Evolutionary conservation across 2,797 vertebrate species (phyloP), one percentile per base, ranked within the genome.

Genomic region (Hydrolagus colliei): DNA sequence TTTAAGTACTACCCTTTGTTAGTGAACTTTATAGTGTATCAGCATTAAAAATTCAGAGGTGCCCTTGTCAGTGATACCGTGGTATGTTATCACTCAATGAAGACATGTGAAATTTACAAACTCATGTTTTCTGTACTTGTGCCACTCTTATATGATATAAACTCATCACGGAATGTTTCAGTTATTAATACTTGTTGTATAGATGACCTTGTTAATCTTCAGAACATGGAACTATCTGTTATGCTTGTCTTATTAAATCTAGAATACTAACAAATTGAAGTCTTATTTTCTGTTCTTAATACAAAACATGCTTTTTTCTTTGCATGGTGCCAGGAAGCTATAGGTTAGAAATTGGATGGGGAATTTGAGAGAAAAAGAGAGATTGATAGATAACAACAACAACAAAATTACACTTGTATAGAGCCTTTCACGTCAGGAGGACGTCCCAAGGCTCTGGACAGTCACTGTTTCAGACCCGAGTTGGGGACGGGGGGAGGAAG

Each of bases 241-340:
- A 84, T 84, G 79, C 32, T 71, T 71, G 79, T 84, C 79, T 84
- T 84, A 84, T 84, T 84, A 84, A 84, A 84, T 4, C 35, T 35
- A n/a, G 63, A 82, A 35, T 84, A 84, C 68, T 35, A 84, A 84
- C 52, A 52, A 52, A 52, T 52, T 52, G 41, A 52, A 52, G 65
- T 71, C 71, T 68, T n/a, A 71, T 71, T 65, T 71, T 18, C 63
- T 67, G 79, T 3, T 84, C 18, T 71, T 84, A 20, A 35, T 27
- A 71, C 65, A 84, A 1, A 41, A 10, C 7, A 32, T 9, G 10
- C 13, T 18, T 20, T 27, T 79, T 79, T 52, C 1, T 52, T 52
- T 52, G 41, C 41, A 52, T 52, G 41, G 41, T 6, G 3, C 41
- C 3, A 52, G 41, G 41, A 52, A 52, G 41, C 41, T 6, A 52